These are phyloP conservation scores for Bombus confusus DNA, from an alignment of 1,140 invertebrate species.

Conservation along the genomic window DNA sequence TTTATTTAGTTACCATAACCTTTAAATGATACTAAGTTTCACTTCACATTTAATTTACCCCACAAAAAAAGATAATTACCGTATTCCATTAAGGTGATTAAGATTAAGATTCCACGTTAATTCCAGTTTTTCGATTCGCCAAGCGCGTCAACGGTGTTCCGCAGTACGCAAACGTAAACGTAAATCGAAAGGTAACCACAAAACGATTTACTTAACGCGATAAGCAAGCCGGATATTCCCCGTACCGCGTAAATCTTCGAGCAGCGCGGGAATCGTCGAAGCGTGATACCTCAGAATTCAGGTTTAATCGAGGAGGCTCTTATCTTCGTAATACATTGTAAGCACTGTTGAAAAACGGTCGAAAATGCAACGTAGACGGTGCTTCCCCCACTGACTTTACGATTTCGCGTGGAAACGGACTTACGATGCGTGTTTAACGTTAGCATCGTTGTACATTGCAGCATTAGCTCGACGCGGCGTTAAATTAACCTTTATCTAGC, in stretches of 20 bases:
- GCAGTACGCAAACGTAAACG: neutral
- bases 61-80: neutral
- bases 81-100: neutral
- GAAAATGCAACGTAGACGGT: conserved; percentile 19
- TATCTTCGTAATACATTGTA: conserved; percentile 40
- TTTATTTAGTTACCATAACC: too few relatives aligned
- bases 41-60: neutral
- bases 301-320: conserved; percentile 38
- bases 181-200: conserved; percentile 22
- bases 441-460: conserved; percentile 9
- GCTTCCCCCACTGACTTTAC: neutral
- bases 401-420: conserved; percentile 30
- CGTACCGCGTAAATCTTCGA: conserved; percentile 14
- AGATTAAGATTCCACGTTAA: neutral
- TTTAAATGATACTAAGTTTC: too few relatives aligned
- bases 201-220: conserved; percentile 36
- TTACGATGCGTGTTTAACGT: conserved; percentile 20
- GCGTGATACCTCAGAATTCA: conserved; percentile 38
- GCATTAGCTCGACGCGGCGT: neutral
- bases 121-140: neutral
- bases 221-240: conserved; percentile 5
- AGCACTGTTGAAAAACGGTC: conserved; percentile 31
- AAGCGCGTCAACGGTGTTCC: neutral
- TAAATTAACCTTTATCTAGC: conserved; percentile 63
- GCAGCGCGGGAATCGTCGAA: conserved; percentile 13